Evolutionary conservation across 2,113 vertebrate genomes (phyloP).

Genomic region (Eublepharis macularius): DNA sequence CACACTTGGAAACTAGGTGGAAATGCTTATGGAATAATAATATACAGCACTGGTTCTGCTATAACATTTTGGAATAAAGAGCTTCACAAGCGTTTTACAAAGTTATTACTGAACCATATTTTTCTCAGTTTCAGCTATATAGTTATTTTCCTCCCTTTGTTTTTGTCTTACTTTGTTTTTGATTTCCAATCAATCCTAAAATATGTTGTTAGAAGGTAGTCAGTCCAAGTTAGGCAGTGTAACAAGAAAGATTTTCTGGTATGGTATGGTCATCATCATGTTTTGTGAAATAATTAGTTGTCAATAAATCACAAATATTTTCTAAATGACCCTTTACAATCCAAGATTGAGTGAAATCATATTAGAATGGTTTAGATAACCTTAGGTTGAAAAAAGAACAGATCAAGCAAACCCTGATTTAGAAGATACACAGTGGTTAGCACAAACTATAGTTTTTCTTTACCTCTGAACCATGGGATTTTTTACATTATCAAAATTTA

Average conservation of each 20-base stretch:
- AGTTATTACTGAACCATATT: not conserved
- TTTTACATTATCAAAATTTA: not conserved
- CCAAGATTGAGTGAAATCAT: not conserved
- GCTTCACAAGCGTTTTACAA: not conserved
- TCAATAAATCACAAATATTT: not conserved
- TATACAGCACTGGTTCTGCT: not conserved
- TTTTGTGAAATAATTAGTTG: not conserved
- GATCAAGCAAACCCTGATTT: too few species aligned
- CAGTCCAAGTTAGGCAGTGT: too few species aligned
- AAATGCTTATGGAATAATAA: slow-evolving; percentile 31
- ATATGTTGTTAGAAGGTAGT: not conserved
- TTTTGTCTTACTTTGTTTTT: not conserved
- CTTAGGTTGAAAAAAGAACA: too few species aligned
- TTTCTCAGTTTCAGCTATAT: not conserved
- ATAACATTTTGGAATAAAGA: not conserved
- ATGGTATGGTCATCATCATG: not conserved
- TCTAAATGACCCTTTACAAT: not conserved
- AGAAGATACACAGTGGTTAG: too few species aligned
- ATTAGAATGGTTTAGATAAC: not conserved
- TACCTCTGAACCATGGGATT: too few species aligned
- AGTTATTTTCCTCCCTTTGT: not conserved
- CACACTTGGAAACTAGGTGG: not conserved
- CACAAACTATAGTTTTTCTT: too few species aligned
- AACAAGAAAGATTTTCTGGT: too few species aligned
- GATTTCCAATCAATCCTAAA: not conserved